Conservation (phyloP, 2,113 vertebrate species). For the Triplophysa tibetana region DNA sequence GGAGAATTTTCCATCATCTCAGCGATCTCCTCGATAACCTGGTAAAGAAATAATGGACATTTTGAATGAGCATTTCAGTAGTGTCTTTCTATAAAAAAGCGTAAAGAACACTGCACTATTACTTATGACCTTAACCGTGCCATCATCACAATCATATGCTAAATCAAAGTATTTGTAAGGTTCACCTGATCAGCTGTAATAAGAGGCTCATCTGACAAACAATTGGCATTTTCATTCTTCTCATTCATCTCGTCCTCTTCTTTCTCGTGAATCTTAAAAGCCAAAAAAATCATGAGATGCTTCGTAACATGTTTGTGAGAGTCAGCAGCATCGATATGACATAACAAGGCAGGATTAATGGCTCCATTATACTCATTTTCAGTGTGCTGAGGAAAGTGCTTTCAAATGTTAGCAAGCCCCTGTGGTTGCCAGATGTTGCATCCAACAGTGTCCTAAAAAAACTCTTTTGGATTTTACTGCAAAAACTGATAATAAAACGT, state of each 20-base stretch:
- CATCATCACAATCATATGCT: no score
- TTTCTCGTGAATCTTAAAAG: constrained; percentile 84
- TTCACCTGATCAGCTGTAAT: constrained; percentile 88
- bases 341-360: constrained; percentile 24
- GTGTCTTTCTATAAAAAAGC: not conserved
- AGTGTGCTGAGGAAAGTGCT: constrained; percentile 23
- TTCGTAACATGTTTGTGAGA: constrained; percentile 7
- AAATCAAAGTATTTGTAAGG: not conserved
- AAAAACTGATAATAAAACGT: not conserved
- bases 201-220: constrained; percentile 85
- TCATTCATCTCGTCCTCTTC: constrained; percentile 92
- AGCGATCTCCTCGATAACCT: constrained; percentile 94
- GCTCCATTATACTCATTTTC: constrained; percentile 32
- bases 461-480: not conserved
- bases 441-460: not conserved
- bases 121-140: no score
- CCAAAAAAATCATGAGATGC: constrained; percentile 25
- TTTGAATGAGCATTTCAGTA: not conserved
- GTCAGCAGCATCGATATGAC: constrained; percentile 18
- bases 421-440: not conserved
- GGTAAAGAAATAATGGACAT: constrained; percentile 5
- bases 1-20: constrained; percentile 97
- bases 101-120: no score
- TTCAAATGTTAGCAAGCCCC: constrained; percentile 3
- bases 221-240: constrained; percentile 87